A percentile compares a stretch with the other conserved stretches of the same genome.
Evolutionary conservation across 2,797 vertebrate species (phyloP).

Genomic region (Leptatherina wallacei): DNA sequence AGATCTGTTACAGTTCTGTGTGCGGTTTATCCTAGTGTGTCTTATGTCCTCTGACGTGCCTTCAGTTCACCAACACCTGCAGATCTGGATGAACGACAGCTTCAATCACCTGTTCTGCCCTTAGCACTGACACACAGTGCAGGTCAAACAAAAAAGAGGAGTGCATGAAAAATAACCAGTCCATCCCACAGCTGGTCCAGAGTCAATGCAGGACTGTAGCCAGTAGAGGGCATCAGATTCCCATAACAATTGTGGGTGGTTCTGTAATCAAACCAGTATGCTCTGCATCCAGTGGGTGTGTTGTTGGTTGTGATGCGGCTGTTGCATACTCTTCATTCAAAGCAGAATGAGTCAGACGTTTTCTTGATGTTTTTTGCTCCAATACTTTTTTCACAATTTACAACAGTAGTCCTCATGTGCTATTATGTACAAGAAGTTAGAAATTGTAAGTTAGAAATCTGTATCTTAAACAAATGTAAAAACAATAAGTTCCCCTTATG

Average conservation of each 20-base stretch:
- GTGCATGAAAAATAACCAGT: constrained; percentile 16
- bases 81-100: constrained; percentile 8
- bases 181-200: constrained; percentile 19
- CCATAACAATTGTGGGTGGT: constrained; percentile 19
- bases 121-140: constrained; percentile 25
- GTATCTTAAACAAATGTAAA: constrained; percentile 64
- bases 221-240: constrained; percentile 70
- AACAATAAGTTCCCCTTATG: constrained; percentile 45
- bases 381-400: constrained; percentile 68
- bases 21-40: constrained; percentile 8
- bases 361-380: constrained; percentile 58
- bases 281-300: constrained; percentile 30
- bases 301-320: constrained; percentile 31
- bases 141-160: constrained; percentile 28
- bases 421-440: constrained; percentile 65
- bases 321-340: constrained; percentile 50
- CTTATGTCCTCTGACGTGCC: constrained; percentile 8
- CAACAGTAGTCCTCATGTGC: constrained; percentile 54
- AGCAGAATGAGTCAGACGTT: constrained; percentile 58
- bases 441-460: constrained; percentile 63
- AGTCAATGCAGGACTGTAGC: constrained; percentile 47
- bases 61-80: constrained; percentile 11
- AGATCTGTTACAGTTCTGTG: constrained; percentile 3
- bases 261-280: constrained; percentile 23
- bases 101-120: constrained; percentile 26